Evolutionary conservation across 1,140 invertebrate species (phyloP).

Genomic region (Heliconius melpomene): DNA sequence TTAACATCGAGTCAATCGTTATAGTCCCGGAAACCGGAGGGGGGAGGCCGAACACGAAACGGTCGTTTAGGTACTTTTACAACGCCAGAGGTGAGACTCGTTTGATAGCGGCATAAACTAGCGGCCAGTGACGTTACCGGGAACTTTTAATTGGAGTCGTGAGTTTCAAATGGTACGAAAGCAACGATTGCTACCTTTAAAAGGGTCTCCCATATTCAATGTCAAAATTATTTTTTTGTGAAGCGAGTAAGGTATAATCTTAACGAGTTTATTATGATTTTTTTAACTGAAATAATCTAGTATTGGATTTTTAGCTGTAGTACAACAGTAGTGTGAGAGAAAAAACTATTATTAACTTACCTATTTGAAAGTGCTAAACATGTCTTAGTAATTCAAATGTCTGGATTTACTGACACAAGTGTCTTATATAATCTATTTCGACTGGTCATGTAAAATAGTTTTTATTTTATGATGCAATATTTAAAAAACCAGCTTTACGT

Average conservation of each 20-base stretch:
- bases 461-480: too few relatives aligned
- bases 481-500: too few relatives aligned
- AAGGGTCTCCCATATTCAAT: background rate
- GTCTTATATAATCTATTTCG: too few relatives aligned
- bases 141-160: slow-evolving; percentile 40
- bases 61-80: slow-evolving; percentile 36
- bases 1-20: slow-evolving; percentile 43
- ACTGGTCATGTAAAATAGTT: too few relatives aligned
- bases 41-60: slow-evolving; percentile 30
- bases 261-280: background rate
- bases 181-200: slow-evolving; percentile 23
- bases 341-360: too few relatives aligned
- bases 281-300: too few relatives aligned
- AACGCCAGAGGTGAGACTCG: slow-evolving; percentile 30
- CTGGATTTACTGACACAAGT: too few relatives aligned
- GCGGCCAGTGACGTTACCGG: slow-evolving; percentile 25
- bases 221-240: background rate
- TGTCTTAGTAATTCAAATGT: too few relatives aligned
- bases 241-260: background rate
- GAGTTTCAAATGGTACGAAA: slow-evolving; percentile 21
- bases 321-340: too few relatives aligned
- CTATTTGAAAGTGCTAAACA: too few relatives aligned
- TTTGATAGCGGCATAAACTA: slow-evolving; percentile 35
- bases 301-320: too few relatives aligned
- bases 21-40: slow-evolving; percentile 30